These are phyloP conservation scores for Eudyptes chrysolophus DNA, from an alignment of 2,113 vertebrate genomes.

Conservation along the genomic window DNA sequence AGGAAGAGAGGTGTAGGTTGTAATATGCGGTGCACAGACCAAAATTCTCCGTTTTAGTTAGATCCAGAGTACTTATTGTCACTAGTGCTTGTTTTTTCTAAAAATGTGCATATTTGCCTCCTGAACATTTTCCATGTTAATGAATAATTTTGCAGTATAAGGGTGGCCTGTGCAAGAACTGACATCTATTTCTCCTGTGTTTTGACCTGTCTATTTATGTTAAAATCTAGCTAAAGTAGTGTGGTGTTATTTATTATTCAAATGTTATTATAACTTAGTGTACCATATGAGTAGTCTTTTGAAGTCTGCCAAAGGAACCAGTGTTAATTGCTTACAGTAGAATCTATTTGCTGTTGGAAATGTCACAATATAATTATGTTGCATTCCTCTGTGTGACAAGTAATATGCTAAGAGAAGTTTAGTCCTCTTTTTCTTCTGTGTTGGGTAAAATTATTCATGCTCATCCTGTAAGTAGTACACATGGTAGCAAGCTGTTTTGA, in stretches of 20 bases:
- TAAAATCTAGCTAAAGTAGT: background rate
- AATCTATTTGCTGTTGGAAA: constrained; percentile 74
- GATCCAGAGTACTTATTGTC: background rate
- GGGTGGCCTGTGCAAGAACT: background rate
- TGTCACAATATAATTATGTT: constrained; percentile 74
- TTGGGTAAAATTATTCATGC: background rate
- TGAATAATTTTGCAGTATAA: background rate
- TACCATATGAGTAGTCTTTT: constrained; percentile 62
- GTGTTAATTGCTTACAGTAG: constrained; percentile 72
- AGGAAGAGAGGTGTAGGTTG: background rate
- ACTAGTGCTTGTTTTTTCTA: background rate
- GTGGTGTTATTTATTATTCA: constrained; percentile 49
- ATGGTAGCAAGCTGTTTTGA: background rate
- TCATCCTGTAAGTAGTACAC: background rate
- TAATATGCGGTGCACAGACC: background rate
- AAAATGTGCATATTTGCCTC: background rate
- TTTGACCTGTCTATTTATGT: background rate
- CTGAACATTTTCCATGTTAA: background rate
- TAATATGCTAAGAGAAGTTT: constrained; percentile 63
- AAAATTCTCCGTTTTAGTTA: background rate
- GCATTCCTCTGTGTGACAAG: constrained; percentile 66
- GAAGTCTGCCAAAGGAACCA: constrained; percentile 67
- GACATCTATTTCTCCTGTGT: background rate
- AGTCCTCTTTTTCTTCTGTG: constrained; percentile 10
- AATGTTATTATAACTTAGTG: constrained; percentile 36